Percentiles rank a stretch among this genome's conserved stretches.
phyloP scores from a whole-genome alignment of 2,888 invertebrate genomes.

The Drosophila gaucha region DNA sequence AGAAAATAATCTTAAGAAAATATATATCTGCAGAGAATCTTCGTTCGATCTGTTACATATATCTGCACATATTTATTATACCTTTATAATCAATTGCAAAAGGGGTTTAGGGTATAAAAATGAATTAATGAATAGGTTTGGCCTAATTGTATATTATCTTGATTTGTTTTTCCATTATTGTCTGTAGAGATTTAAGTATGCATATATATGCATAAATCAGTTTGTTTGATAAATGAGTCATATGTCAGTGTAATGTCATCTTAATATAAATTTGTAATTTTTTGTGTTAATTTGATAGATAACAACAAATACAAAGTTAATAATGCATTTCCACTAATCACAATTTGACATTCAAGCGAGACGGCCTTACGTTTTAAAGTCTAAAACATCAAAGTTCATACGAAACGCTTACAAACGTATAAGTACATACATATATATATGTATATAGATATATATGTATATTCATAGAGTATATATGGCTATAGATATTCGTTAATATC shows the following conservation, averaged over 20 bases:
- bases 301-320: slow-evolving; percentile 56
- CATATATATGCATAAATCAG: neutral
- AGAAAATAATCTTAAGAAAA: too few relatives aligned
- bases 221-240: neutral
- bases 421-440: slow-evolving; percentile 11
- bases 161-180: neutral
- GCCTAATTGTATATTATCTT: slow-evolving; percentile 9
- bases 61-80: neutral
- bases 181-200: neutral
- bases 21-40: neutral
- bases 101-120: slow-evolving; percentile 5
- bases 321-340: slow-evolving; percentile 74
- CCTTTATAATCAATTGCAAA: neutral
- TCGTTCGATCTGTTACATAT: neutral
- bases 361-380: slow-evolving; percentile 69
- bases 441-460: slow-evolving; percentile 18
- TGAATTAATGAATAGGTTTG: slow-evolving; percentile 8
- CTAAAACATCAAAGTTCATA: slow-evolving; percentile 62
- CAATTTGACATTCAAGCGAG: slow-evolving; percentile 74
- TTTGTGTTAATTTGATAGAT: slow-evolving; percentile 37
- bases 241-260: slow-evolving; percentile 3
- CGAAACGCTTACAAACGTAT: slow-evolving; percentile 14
- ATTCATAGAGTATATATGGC: slow-evolving; percentile 13
- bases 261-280: slow-evolving; percentile 22
- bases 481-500: slow-evolving; percentile 21